phyloP scores from a whole-genome alignment of 23 tunicate species.

The Diplosoma virens region DNA sequence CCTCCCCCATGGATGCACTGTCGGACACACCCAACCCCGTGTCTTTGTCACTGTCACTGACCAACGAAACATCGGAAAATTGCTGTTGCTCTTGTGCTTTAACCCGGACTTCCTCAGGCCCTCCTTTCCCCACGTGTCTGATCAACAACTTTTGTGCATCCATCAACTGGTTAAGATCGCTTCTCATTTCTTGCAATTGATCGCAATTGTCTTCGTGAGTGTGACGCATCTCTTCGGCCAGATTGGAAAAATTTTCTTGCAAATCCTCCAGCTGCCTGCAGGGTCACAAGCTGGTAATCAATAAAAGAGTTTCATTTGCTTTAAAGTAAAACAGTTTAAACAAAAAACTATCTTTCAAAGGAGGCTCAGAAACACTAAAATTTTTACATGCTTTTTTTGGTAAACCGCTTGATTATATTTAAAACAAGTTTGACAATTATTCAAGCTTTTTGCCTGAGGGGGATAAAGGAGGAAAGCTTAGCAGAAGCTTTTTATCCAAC shows the following conservation, averaged over 20 bases:
- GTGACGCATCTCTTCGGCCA: background rate
- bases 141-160: background rate
- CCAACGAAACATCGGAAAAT: background rate
- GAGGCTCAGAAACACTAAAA: too few relatives aligned
- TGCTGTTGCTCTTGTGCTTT: background rate
- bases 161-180: background rate
- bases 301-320: too few relatives aligned
- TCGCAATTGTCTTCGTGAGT: background rate
- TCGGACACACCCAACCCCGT: background rate
- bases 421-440: too few relatives aligned
- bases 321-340: too few relatives aligned
- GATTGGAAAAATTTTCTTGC: background rate
- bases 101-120: background rate
- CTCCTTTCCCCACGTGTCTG: background rate
- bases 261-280: conserved; percentile 16
- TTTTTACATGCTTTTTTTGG: too few relatives aligned
- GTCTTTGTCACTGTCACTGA: background rate
- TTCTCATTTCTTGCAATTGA: background rate
- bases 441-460: too few relatives aligned
- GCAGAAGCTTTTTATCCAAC: too few relatives aligned
- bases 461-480: too few relatives aligned
- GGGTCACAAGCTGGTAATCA: too few relatives aligned
- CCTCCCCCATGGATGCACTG: too few relatives aligned
- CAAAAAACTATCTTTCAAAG: too few relatives aligned
- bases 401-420: too few relatives aligned